Base-by-base conservation (phyloP, 2,888 invertebrate species). In the Myathropa florea region DNA sequence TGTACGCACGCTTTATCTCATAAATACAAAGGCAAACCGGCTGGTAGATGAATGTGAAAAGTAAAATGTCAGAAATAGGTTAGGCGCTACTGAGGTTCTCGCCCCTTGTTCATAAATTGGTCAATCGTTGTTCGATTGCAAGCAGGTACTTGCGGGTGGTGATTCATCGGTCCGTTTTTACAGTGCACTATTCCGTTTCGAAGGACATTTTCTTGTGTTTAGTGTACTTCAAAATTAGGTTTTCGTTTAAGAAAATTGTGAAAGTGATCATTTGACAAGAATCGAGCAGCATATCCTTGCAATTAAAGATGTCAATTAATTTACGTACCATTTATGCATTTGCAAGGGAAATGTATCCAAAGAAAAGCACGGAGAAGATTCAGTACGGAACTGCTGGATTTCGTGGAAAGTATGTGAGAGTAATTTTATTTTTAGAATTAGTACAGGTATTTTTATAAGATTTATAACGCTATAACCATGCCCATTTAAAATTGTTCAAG, bases 381-480 rank as follows among this genome's bases (percentile, higher is more conserved):
- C 94, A 96, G 93, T 97, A 97, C 93, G 97, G 97, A 89, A 97
- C 97, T 83, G 96, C 97, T 89, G 97, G 97, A 91, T 97, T 97
- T 92, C 95, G 97, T 90, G 95, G 96, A 90, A 96, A 95, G 96
- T 96, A 93, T 94, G 94, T 83, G 75, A 71, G 76, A 88, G 55
- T 83, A 83, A 33, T 70, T 61, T 80, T 90, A 90, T 90, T 90
- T 88, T 81, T 89, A 91, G 89, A 89, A 61, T 61, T 83, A 63
- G 9, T 89, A 88, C 89, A 90, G 88, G 89, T 85, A 73, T 85
- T 82, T 85, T 80, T 76, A 67, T 81, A 78, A 77, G 53, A 68
- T 24, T 85, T 30, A 71, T 21, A 64, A 53, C 46, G 59, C 70
- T 82, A 23, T 68, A 59, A 30, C 57, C 10, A 30, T 75, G 70